Evolutionary conservation across 2,113 vertebrate species (phyloP).

Genomic region (Poecilia latipinna): DNA sequence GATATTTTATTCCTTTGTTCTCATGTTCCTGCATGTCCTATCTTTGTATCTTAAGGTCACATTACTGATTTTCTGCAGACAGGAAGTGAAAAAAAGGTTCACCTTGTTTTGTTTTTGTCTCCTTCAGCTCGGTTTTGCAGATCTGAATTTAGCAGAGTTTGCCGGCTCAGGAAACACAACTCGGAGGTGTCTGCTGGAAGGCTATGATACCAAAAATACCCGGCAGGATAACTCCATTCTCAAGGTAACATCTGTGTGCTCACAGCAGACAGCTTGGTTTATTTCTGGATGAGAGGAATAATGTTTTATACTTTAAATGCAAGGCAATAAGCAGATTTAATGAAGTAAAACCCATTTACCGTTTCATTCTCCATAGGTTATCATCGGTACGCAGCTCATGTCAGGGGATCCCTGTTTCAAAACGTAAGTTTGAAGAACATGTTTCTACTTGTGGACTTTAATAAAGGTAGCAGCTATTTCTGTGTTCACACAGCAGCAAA

Average conservation of each 20-base stretch:
- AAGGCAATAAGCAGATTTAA: too few relatives aligned
- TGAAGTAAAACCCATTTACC: background rate
- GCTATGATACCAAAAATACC: slow-evolving; percentile 98
- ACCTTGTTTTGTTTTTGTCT: slow-evolving; percentile 38
- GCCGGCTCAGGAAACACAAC: slow-evolving; percentile 95
- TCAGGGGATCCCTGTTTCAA: slow-evolving; percentile 99
- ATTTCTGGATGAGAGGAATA: background rate
- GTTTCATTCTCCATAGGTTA: slow-evolving; percentile 76
- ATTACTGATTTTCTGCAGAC: slow-evolving; percentile 22
- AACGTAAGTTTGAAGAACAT: slow-evolving; percentile 84
- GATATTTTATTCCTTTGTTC: background rate
- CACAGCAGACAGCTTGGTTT: background rate
- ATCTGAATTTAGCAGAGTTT: slow-evolving; percentile 98
- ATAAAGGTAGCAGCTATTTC: background rate
- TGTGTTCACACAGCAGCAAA: too few relatives aligned
- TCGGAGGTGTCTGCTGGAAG: slow-evolving; percentile 96
- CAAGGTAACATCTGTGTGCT: slow-evolving; percentile 83
- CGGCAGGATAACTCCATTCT: slow-evolving; percentile 99
- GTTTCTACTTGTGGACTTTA: background rate
- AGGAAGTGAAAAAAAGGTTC: slow-evolving; percentile 10
- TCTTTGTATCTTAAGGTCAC: slow-evolving; percentile 4
- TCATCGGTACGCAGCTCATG: slow-evolving; percentile 97
- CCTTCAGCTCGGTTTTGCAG: slow-evolving; percentile 93
- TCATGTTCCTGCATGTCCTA: background rate
- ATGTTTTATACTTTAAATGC: background rate